These are phyloP conservation scores for Aphelenchoides fujianensis DNA, from an alignment of 1,140 invertebrate species.

Conservation along the genomic window DNA sequence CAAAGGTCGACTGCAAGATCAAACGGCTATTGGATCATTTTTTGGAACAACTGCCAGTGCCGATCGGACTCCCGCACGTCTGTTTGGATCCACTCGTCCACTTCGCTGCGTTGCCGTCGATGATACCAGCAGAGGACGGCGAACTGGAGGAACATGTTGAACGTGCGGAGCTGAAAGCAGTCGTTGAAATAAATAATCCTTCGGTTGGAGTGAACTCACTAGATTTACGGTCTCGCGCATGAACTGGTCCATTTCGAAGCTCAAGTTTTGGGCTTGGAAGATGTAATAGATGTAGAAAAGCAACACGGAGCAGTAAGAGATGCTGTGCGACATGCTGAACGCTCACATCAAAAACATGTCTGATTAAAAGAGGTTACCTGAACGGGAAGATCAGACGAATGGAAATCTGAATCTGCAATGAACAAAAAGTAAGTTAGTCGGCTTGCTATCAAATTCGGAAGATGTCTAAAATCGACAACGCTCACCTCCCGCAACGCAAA, in stretches of 20 bases:
- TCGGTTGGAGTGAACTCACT: not conserved
- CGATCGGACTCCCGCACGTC: no score
- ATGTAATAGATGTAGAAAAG: not conserved
- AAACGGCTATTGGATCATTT: no score
- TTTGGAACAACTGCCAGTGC: not conserved
- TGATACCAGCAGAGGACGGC: not conserved
- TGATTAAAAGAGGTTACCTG: no score
- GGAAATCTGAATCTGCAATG: constrained; percentile 1
- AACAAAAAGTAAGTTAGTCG: no score
- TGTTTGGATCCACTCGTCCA: not conserved
- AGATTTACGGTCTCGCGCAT: not conserved
- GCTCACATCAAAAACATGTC: not conserved
- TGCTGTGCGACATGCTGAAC: not conserved
- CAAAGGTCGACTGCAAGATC: no score
- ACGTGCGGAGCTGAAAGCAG: not conserved
- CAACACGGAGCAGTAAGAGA: not conserved
- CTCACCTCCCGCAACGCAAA: not conserved
- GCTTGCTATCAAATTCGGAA: no score
- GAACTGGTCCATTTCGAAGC: not conserved
- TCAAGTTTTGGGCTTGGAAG: not conserved
- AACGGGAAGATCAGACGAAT: not conserved
- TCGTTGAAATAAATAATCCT: not conserved
- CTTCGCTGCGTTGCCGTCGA: not conserved
- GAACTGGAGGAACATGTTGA: not conserved
- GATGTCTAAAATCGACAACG: no score